Evolutionary conservation across 2,797 vertebrate species (phyloP).

Genomic region (Dicrostonyx torquatus): DNA sequence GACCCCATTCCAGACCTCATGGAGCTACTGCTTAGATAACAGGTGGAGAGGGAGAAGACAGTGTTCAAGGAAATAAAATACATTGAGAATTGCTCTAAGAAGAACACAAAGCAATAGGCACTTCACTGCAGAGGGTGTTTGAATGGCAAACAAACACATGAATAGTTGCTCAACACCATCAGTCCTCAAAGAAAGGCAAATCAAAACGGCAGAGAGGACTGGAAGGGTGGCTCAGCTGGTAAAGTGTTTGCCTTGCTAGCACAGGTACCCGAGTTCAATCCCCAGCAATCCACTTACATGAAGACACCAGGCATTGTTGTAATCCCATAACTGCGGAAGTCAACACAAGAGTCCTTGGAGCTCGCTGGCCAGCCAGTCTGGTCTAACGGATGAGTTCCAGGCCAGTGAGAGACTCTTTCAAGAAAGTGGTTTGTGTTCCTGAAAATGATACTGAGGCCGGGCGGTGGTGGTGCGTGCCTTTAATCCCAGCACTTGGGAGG

Average conservation of each 20-base stretch:
- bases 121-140: neutral
- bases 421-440: neutral
- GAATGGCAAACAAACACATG: neutral
- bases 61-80: neutral
- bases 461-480: too few relatives aligned
- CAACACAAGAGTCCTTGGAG: neutral
- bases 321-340: neutral
- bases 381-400: neutral
- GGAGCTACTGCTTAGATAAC: neutral
- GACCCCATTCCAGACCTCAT: neutral
- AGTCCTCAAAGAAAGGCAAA: slow-evolving; percentile 9
- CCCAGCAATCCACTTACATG: neutral
- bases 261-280: neutral
- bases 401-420: neutral
- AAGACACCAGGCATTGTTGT: neutral
- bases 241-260: neutral
- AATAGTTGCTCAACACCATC: neutral
- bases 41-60: neutral
- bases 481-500: too few relatives aligned
- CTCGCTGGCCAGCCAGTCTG: neutral
- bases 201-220: neutral
- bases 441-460: neutral
- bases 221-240: neutral
- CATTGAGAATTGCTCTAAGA: neutral
- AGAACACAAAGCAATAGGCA: neutral